These are phyloP conservation scores for Siniperca undulata DNA, from an alignment of 2,797 vertebrate species.

Conservation along the genomic window DNA sequence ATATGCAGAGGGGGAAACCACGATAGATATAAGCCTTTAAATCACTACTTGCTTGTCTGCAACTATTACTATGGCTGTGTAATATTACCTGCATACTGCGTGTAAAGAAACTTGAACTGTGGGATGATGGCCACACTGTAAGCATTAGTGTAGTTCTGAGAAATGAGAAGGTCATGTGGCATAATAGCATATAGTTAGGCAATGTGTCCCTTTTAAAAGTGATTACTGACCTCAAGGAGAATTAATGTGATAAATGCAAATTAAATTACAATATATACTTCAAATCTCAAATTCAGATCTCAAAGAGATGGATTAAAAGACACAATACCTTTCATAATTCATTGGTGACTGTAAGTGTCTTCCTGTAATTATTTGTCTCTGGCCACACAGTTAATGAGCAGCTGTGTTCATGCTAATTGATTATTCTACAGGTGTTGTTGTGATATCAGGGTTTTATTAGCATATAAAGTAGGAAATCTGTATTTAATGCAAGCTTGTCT, in stretches of 20 bases:
- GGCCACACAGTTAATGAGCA: conserved; percentile 61
- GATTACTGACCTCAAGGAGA: conserved; percentile 21
- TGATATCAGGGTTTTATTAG: conserved; percentile 38
- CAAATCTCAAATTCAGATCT: too few relatives aligned
- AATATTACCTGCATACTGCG: background rate
- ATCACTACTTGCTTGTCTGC: background rate
- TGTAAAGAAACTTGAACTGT: background rate
- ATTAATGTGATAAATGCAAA: conserved; percentile 32
- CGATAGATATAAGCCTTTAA: background rate
- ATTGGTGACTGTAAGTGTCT: conserved; percentile 15
- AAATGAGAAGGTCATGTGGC: background rate
- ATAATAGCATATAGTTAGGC: background rate
- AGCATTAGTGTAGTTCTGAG: background rate
- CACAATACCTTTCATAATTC: conserved; percentile 29
- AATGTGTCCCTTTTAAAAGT: conserved; percentile 22
- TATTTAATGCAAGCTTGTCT: conserved; percentile 18
- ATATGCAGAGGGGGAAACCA: background rate
- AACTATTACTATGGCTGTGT: background rate
- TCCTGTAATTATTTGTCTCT: conserved; percentile 48
- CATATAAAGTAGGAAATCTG: conserved; percentile 42
- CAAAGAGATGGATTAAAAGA: conserved; percentile 30
- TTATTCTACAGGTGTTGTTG: conserved; percentile 58
- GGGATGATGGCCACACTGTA: background rate
- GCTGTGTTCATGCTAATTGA: conserved; percentile 52
- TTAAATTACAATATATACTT: conserved; percentile 33